A percentile compares a stretch with the other conserved stretches of the same genome.
phyloP scores from a whole-genome alignment of 2,797 vertebrate species.

The Arrhamphus sclerolepis region DNA sequence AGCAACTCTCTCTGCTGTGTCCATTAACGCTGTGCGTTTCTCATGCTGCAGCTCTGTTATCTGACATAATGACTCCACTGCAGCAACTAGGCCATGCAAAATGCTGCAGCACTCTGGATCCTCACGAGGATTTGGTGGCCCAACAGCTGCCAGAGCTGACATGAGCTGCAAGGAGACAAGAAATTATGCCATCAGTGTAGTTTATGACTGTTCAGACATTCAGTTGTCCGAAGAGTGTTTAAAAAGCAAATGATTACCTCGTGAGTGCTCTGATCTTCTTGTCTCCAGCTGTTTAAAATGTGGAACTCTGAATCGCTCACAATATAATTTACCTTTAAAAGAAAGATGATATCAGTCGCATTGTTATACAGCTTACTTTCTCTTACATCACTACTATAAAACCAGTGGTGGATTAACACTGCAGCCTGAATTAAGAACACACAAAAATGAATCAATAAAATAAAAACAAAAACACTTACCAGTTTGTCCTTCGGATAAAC shows the following conservation, averaged over 20 bases:
- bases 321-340: conserved; percentile 91
- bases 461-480: conserved; percentile 75
- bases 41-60: conserved; percentile 96
- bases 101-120: conserved; percentile 98
- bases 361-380: background rate
- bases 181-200: background rate
- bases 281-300: conserved; percentile 94
- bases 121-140: conserved; percentile 94
- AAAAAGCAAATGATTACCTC: conserved; percentile 81
- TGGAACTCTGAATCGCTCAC: conserved; percentile 98
- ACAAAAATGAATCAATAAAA: too few species aligned
- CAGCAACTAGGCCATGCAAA: conserved; percentile 93
- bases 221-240: background rate
- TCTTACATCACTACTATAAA: background rate
- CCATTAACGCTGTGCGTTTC: conserved; percentile 89
- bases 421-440: background rate
- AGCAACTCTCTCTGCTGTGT: conserved; percentile 92
- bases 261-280: conserved; percentile 93
- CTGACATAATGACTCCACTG: conserved; percentile 94
- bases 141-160: conserved; percentile 92
- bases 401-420: background rate
- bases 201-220: background rate
- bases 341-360: background rate
- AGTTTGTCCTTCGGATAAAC: conserved; percentile 93
- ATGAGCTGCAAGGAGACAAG: conserved; percentile 82